Percentiles rank a stretch among this genome's conserved stretches.
Evolutionary conservation across 2,888 invertebrate species (phyloP).

Genomic region (Biston betularia): DNA sequence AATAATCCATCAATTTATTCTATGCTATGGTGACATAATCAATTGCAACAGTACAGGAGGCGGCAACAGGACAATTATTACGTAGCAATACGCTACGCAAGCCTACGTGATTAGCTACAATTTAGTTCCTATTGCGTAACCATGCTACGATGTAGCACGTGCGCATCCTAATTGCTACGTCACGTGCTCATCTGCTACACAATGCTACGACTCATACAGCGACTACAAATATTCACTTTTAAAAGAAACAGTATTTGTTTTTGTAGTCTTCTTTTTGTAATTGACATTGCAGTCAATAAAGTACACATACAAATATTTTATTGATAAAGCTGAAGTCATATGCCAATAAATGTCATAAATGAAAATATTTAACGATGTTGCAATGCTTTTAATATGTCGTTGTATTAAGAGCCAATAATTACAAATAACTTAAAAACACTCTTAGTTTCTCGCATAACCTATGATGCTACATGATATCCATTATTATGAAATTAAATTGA

Average conservation of each 20-base stretch:
- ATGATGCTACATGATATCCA: no score
- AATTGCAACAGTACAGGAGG: slow-evolving; percentile 16
- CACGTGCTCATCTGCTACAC: slow-evolving; percentile 32
- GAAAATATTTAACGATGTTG: no score
- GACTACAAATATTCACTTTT: background rate
- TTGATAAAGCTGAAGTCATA: no score
- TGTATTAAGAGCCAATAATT: no score
- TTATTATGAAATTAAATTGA: no score
- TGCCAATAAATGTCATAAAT: no score
- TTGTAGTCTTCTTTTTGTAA: background rate
- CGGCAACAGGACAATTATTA: slow-evolving; percentile 26
- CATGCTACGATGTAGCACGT: slow-evolving; percentile 36
- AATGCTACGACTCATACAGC: slow-evolving; percentile 27
- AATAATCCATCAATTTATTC: slow-evolving; percentile 24
- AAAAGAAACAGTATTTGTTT: background rate
- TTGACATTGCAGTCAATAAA: no score
- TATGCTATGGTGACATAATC: slow-evolving; percentile 30
- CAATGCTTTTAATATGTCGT: no score
- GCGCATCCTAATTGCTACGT: slow-evolving; percentile 34
- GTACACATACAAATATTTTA: no score
- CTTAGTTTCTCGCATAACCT: no score
- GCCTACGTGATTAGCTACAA: slow-evolving; percentile 37
- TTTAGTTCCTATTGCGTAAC: slow-evolving; percentile 34
- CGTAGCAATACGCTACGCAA: slow-evolving; percentile 41
- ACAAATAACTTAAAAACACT: no score